Conservation (phyloP, 2,113 vertebrate genomes). For the rabbit (Oryctolagus cuniculus) region mOryCun1.1 NC_091432.1:186348001-186348500, state of each 20-base stretch:
- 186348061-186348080: background rate
- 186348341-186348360: background rate
- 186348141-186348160: background rate
- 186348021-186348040: too few species aligned
- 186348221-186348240: background rate
- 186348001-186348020: too few species aligned
- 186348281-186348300: background rate
- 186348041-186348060: too few species aligned
- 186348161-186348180: conserved; percentile 33
- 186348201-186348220: background rate
- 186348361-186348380: background rate
- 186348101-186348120: background rate
- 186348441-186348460: background rate
- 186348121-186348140: background rate
- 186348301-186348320: background rate
- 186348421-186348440: background rate
- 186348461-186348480: background rate
- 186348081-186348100: background rate
- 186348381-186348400: background rate
- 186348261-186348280: background rate
- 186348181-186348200: background rate
- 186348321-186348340: background rate
- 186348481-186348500: background rate
- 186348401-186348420: background rate
- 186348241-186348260: background rate